Base-by-base conservation (phyloP, 1,140 invertebrate species). In the Rhagoletis pomonella region DNA sequence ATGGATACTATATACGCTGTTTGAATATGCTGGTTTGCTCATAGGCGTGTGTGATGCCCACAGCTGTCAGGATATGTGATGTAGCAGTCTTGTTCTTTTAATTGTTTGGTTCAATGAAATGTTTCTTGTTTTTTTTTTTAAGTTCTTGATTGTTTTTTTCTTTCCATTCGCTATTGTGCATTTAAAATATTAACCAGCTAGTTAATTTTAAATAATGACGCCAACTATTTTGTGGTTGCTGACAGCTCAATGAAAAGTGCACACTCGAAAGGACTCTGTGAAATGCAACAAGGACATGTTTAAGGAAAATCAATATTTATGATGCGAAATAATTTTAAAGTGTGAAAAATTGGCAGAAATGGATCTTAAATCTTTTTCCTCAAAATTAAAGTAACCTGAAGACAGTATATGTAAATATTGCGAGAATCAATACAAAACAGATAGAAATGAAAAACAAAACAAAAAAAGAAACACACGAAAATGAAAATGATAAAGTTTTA, bases 31-130 rank as follows among this genome's bases (percentile, higher is more conserved):
- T 19, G 2, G 9, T 81, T 6, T 55, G 73, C 73, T 14, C 9
- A 55, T 81, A 55, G 17, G 50, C 19, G 73, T 81, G 47, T 81
- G 73, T 44, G 29, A 12, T 50, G 1, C 6, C 12, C 69, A 50
- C 73, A 81, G n/a, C 47, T 55, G 73, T 58, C 73, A 81, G 73
- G 73, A 81, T 81, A 81, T 81, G 73, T 81, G 73, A 47, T 12
- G n/a, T 14, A 9, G 73, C 47, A 50, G 6, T 42, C 5, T 55
- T 19, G n/a, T 2, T n/a, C 17, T 19, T 17, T 81, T 73, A 73
- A 3, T 81, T 81, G 73, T 55, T 58, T 55, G 60, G 60, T 62
- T 62, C n/a, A 12, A 4, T 62, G n/a, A 14, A 14, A 62, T 17
- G 73, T n/a, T 50, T 47, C 14, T 77, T 19, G 3, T 67, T 67